Percentiles rank a stretch among this genome's conserved stretches.
phyloP scores from a whole-genome alignment of 2,888 invertebrate species.

The Eudasyphora cyanicolor region DNA sequence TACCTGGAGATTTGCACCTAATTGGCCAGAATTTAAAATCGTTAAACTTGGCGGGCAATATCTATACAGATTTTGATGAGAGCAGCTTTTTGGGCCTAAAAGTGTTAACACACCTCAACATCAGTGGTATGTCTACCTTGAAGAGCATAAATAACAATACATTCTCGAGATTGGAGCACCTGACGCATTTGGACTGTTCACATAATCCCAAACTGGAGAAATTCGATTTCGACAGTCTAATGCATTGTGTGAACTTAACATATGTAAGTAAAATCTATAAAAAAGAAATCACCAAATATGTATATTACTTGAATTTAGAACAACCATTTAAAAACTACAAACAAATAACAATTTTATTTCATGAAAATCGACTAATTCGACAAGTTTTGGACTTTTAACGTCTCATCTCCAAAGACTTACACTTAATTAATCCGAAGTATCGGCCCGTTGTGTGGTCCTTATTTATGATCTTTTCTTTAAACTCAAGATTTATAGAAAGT shows the following conservation, averaged over 20 bases:
- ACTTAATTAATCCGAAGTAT: too few relatives aligned
- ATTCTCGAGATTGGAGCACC: conserved; percentile 80
- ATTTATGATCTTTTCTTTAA: too few relatives aligned
- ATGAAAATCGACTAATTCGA: neutral
- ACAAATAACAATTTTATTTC: neutral
- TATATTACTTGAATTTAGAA: too few relatives aligned
- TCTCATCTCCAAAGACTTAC: too few relatives aligned
- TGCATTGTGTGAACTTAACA: conserved; percentile 72
- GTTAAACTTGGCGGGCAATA: conserved; percentile 84
- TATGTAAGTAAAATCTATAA: conserved; percentile 66
- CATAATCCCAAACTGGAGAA: conserved; percentile 82
- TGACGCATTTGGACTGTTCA: conserved; percentile 80
- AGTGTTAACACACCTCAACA: conserved; percentile 82
- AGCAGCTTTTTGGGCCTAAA: conserved; percentile 83
- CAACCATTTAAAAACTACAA: too few relatives aligned
- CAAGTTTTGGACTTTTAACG: too few relatives aligned
- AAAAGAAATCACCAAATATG: too few relatives aligned
- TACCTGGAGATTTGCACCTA: conserved; percentile 82
- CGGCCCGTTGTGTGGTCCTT: too few relatives aligned
- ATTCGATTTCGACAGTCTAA: conserved; percentile 82
- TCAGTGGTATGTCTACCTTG: conserved; percentile 83
- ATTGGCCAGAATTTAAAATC: conserved; percentile 82
- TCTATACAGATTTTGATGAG: conserved; percentile 82
- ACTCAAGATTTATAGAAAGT: too few relatives aligned
- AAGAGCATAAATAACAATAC: conserved; percentile 82